Conservation (phyloP, 2,113 vertebrate species). For the Phylloscopus trochiloides region DNA sequence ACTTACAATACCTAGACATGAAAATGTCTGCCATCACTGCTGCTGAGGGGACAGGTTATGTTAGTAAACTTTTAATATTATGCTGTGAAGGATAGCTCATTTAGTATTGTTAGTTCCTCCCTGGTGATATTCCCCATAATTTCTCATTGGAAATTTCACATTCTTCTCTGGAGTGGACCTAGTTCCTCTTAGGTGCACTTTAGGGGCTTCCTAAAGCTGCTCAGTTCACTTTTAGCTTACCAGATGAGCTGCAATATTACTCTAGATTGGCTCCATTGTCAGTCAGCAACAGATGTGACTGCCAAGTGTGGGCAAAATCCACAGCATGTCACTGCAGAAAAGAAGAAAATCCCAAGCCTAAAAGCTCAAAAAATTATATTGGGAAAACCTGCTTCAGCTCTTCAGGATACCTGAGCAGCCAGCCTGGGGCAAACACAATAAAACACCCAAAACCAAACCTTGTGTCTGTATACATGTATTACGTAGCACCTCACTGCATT, state of each 20-base stretch:
- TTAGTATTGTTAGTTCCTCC: not conserved
- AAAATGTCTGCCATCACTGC: not conserved
- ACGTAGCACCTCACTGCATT: not conserved
- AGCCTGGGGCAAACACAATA: not conserved
- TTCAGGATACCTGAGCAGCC: not conserved
- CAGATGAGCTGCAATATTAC: not conserved
- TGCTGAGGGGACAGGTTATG: not conserved
- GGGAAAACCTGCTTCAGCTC: not conserved
- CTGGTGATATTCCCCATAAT: not conserved
- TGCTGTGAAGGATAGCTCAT: not conserved
- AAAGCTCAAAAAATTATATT: not conserved
- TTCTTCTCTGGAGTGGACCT: not conserved
- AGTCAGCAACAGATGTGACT: not conserved
- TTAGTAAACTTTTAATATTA: not conserved
- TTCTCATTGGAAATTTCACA: not conserved
- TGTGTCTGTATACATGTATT: not conserved
- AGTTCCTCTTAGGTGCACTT: not conserved
- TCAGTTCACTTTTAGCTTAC: accelerated
- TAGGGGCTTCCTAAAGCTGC: not conserved
- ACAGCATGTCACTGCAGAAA: not conserved
- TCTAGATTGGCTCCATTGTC: not conserved
- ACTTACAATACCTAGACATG: not conserved
- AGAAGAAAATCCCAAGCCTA: not conserved
- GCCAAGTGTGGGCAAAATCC: not conserved
- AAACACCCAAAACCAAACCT: not conserved